phyloP scores from a whole-genome alignment of 2,797 vertebrate species.

The Adrianichthys oophorus region DNA sequence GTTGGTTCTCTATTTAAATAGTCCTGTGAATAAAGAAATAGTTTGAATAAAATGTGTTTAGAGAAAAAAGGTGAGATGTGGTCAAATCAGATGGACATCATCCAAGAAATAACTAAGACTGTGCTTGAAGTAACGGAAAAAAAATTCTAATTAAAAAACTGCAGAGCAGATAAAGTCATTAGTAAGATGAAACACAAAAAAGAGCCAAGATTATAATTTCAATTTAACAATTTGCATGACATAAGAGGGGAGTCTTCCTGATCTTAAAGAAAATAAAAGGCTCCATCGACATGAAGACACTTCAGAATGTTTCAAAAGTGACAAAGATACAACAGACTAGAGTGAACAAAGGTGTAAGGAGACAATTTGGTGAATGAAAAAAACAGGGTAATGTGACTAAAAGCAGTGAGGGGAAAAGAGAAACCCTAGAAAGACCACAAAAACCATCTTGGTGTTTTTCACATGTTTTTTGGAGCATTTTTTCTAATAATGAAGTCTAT shows the following conservation, averaged over 20 bases:
- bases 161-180: slow-evolving; percentile 23
- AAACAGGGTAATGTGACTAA: slow-evolving; percentile 9
- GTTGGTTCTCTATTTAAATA: too few species aligned
- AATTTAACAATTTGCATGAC: slow-evolving; percentile 30
- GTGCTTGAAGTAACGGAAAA: slow-evolving; percentile 19
- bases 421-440: too few species aligned
- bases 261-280: slow-evolving; percentile 49
- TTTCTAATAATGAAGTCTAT: too few species aligned
- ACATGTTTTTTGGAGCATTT: too few species aligned
- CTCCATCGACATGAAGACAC: slow-evolving; percentile 36
- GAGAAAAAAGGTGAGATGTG: slow-evolving; percentile 12
- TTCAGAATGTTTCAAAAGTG: slow-evolving; percentile 14
- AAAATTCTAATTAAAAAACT: not conserved
- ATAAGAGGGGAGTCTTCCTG: slow-evolving; percentile 19
- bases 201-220: slow-evolving; percentile 35
- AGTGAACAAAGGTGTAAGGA: slow-evolving; percentile 3
- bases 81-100: not conserved
- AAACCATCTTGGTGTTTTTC: too few species aligned
- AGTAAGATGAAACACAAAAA: slow-evolving; percentile 35
- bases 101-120: slow-evolving; percentile 17
- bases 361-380: slow-evolving; percentile 16
- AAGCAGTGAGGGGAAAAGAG: not conserved
- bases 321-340: slow-evolving; percentile 14
- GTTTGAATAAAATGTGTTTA: too few species aligned
- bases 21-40: too few species aligned